Base-by-base conservation (phyloP, 2,888 invertebrate species). In the Carcina quercana region DNA sequence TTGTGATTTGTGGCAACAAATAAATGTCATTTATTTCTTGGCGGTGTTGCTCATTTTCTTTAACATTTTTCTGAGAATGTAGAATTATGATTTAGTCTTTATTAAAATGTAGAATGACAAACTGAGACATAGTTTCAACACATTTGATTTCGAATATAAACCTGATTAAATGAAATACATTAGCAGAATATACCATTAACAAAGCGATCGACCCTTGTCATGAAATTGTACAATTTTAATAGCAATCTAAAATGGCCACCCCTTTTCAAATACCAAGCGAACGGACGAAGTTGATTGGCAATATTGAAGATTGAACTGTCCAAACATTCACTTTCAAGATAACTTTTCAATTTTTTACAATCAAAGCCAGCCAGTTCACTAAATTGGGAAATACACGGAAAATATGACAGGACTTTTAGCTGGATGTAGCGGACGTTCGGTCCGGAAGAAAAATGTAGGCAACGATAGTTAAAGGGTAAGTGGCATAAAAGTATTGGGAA, bases 271-370 rank as follows among this genome's bases (percentile, higher is more conserved):
- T 49, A 58, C 47, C 45, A 53, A 59, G 57, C 54, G 56, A 55
- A 44, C 58, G 57, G 47, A 51, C 45, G 47, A 57, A 61, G 52
- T 58, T 62, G 66, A 72, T 74, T 71, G 71, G 61, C 65, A 69
- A 70, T 72, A 68, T 65, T 60, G 60, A 67, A 68, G 66, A 69
- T 66, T 55, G 61, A 65, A 61, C 59, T 59, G 61, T 63, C 59
- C 56, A 63, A 71, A 70, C 56, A 64, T 63, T 65, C 53, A 42
- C 53, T 59, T 38, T 57, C 53, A 48, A 48, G 53, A 45, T 53
- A 55, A 58, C 52, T 64, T 59, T 60, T 48, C 53, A 60, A 70
- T 61, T 61, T 67, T n/a, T n/a, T 50, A 14, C 55, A 63, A 63
- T 65, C 54, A 52, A 53, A 52, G 50, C 15, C 43, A 46, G 42